Evolutionary conservation across 2,888 invertebrate species (phyloP).

Genomic region (Augiades crinisus): DNA sequence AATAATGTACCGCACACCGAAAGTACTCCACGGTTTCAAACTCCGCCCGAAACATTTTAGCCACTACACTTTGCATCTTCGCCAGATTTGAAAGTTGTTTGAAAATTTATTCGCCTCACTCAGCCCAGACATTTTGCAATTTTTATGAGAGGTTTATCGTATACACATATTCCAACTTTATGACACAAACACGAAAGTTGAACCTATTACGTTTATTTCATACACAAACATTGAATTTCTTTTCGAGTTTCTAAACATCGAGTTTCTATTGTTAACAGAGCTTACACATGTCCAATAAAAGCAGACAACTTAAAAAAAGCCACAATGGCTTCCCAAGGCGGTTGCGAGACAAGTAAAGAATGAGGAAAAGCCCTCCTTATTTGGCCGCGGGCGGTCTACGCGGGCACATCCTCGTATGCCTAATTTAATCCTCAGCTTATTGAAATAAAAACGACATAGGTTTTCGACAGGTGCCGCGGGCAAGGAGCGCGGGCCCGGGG

Average conservation of each 20-base stretch:
- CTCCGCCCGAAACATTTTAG: background rate
- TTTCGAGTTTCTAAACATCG: slow-evolving; percentile 3
- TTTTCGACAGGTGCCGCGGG: slow-evolving; percentile 77
- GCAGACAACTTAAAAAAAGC: slow-evolving; percentile 10
- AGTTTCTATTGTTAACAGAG: slow-evolving; percentile 30
- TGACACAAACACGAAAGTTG: background rate
- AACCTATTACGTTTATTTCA: background rate
- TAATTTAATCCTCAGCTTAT: slow-evolving; percentile 79
- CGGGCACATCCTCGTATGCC: slow-evolving; percentile 69
- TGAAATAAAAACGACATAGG: slow-evolving; percentile 81
- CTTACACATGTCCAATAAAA: slow-evolving; percentile 34
- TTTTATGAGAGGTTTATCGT: background rate
- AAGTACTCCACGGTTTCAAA: background rate
- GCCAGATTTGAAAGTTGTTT: slow-evolving; percentile 4
- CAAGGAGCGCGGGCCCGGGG: slow-evolving; percentile 39
- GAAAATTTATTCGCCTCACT: background rate
- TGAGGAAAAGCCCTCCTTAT: slow-evolving; percentile 47
- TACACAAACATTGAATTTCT: slow-evolving; percentile 6
- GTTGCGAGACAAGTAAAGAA: slow-evolving; percentile 40
- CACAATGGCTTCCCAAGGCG: slow-evolving; percentile 23
- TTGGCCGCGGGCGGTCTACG: slow-evolving; percentile 39
- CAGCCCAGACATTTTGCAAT: background rate
- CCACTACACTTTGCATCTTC: slow-evolving; percentile 4
- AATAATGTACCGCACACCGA: slow-evolving; percentile 35
- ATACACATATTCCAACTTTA: background rate